phyloP scores from a whole-genome alignment of 2,888 invertebrate species.

The Campaea margaritaria region DNA sequence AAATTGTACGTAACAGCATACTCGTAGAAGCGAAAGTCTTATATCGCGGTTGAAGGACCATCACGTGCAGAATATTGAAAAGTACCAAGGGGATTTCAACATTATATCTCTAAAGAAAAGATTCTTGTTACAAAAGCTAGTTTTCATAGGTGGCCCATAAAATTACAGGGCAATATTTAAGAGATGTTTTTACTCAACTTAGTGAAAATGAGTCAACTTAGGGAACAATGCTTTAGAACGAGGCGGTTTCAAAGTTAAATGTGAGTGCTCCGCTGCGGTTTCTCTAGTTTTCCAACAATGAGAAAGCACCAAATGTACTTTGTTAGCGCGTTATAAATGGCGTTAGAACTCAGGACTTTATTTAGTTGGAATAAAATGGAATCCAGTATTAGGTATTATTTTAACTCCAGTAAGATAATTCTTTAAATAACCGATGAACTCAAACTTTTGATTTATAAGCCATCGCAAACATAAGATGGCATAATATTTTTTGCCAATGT shows the following conservation, averaged over 20 bases:
- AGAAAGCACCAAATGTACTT: conserved; percentile 21
- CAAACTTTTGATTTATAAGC: too few relatives aligned
- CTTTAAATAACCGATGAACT: too few relatives aligned
- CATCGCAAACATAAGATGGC: too few relatives aligned
- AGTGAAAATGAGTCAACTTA: conserved; percentile 21
- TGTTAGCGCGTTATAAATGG: conserved; percentile 3
- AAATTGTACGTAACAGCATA: not conserved
- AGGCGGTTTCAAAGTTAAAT: conserved; percentile 54
- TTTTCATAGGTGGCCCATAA: not conserved
- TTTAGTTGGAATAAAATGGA: not conserved
- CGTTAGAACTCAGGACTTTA: not conserved
- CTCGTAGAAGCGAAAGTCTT: too few relatives aligned
- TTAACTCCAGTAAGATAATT: too few relatives aligned
- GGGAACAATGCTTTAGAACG: conserved; percentile 28
- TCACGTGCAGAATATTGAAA: too few relatives aligned
- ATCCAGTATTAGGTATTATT: too few relatives aligned
- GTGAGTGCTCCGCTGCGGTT: conserved; percentile 52
- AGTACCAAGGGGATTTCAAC: too few relatives aligned
- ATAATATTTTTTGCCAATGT: too few relatives aligned
- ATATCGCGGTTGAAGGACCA: too few relatives aligned
- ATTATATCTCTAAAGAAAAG: too few relatives aligned
- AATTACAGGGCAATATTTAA: conserved; percentile 6
- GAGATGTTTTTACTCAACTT: conserved; percentile 17
- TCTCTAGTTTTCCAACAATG: conserved; percentile 42
- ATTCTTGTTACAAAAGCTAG: not conserved